Evolutionary conservation across 2,888 invertebrate genomes (phyloP), one percentile per base, ranked within the genome.

Genomic region (Seira musarum): DNA sequence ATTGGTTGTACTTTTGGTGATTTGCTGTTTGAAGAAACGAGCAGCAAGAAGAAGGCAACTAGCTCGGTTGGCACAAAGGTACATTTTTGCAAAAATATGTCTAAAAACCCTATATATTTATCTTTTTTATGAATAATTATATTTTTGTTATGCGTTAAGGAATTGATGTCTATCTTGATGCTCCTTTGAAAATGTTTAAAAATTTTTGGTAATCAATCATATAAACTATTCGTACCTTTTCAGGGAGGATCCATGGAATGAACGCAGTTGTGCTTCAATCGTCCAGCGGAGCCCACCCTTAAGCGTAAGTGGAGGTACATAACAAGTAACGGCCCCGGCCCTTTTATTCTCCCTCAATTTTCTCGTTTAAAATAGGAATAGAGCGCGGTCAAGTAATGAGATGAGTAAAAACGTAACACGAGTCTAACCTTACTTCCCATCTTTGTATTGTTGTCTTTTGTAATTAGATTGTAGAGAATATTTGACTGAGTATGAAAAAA

Each of bases 1-100:
- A 53, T 90, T 96, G 85, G 89, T 96, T 88, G 96, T 96, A 1
- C 91, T 96, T 80, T 92, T 96, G 84, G 93, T 96, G 84, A 96
- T 96, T 88, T 96, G 96, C 90, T 96, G 95, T 88, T 91, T 96
- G 83, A 90, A 95, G 79, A 91, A 94, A 87, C 91, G 96, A 87
- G 96, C 96, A 1, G 95, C 96, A 89, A 88, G 95, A 87, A 95
- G 95, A 13, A 91, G 96, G 75, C 95, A 95, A 88, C 92, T 95
- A 80, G 95, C 94, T 70, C 90, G 95, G 78, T 91, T 95, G 71
- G 92, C 95, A n/a, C 83, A 83, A 75, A 80, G 85, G 85, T 85
- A 75, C 82, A 21, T 0, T 46, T 22, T 15, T 81, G 22, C 15
- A 63, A 19, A 63, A 10, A 22, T 30, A 30, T 65, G 10, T 30